These are phyloP conservation scores for Pollenia amentaria DNA, from an alignment of 2,888 invertebrate genomes.

Conservation along the genomic window DNA sequence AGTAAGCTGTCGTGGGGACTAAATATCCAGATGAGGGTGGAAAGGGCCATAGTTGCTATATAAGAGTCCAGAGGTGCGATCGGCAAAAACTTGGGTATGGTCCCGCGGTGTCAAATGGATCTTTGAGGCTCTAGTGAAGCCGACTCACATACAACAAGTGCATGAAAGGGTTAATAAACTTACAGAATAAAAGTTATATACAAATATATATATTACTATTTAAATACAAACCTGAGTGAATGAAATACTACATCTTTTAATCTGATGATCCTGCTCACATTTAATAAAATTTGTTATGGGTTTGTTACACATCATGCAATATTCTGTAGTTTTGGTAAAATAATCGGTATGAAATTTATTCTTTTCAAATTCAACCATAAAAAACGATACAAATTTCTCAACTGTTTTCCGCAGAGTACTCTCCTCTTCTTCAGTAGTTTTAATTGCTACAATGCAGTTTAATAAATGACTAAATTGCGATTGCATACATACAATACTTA, in stretches of 20 bases:
- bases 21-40: too few relatives aligned
- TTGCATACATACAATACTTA: conserved; percentile 76
- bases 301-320: conserved; percentile 76
- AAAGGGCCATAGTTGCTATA: too few relatives aligned
- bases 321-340: conserved; percentile 64
- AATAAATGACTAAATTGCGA: conserved; percentile 65
- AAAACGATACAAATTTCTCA: conserved; percentile 54
- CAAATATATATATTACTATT: background rate
- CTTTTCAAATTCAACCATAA: conserved; percentile 39
- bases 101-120: too few relatives aligned
- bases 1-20: too few relatives aligned
- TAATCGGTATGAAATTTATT: conserved; percentile 32
- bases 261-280: conserved; percentile 76
- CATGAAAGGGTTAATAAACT: too few relatives aligned
- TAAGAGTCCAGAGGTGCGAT: too few relatives aligned
- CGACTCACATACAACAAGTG: too few relatives aligned
- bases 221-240: conserved; percentile 77
- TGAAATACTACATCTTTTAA: conserved; percentile 79
- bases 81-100: too few relatives aligned
- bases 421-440: conserved; percentile 57
- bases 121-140: too few relatives aligned
- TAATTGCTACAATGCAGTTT: conserved; percentile 36
- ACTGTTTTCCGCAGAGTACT: conserved; percentile 62
- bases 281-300: conserved; percentile 68
- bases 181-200: too few relatives aligned